Conservation (phyloP, 2,113 vertebrate genomes). For the Oxygymnocypris stewartii region DNA sequence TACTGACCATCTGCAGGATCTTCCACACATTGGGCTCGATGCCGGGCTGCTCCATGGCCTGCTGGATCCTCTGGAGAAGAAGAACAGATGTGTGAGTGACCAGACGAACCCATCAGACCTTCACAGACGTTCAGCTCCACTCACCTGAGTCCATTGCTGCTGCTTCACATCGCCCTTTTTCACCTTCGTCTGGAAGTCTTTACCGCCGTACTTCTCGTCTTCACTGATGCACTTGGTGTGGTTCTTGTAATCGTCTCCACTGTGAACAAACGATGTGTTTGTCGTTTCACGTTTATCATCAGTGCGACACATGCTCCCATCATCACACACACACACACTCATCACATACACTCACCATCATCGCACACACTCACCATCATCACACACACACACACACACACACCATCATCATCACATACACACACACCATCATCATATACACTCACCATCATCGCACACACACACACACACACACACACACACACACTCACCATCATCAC, state of each 20-base stretch:
- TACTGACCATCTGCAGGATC: constrained; percentile 83
- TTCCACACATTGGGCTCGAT: constrained; percentile 80
- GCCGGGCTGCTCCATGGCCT: constrained; percentile 82
- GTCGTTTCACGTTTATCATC: neutral
- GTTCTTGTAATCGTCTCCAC: constrained; percentile 89
- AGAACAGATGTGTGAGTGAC: neutral
- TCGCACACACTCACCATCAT: neutral
- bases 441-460: too few relatives aligned
- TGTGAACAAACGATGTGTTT: constrained; percentile 63
- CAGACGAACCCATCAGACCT: neutral
- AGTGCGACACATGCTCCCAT: too few relatives aligned
- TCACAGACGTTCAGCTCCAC: neutral
- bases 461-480: too few relatives aligned
- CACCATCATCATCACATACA: neutral
- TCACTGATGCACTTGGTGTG: constrained; percentile 90
- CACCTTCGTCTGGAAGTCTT: constrained; percentile 84
- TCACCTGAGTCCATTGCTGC: constrained; percentile 93
- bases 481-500: too few relatives aligned
- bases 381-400: neutral
- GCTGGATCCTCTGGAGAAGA: constrained; percentile 83
- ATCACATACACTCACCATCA: neutral
- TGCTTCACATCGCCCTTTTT: constrained; percentile 93
- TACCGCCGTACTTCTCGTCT: constrained; percentile 95
- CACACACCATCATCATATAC: too few relatives aligned
- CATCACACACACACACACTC: too few relatives aligned